These are phyloP conservation scores for Hirtodrosophila confusa DNA, from an alignment of 2,888 invertebrate species.

Conservation along the genomic window DNA sequence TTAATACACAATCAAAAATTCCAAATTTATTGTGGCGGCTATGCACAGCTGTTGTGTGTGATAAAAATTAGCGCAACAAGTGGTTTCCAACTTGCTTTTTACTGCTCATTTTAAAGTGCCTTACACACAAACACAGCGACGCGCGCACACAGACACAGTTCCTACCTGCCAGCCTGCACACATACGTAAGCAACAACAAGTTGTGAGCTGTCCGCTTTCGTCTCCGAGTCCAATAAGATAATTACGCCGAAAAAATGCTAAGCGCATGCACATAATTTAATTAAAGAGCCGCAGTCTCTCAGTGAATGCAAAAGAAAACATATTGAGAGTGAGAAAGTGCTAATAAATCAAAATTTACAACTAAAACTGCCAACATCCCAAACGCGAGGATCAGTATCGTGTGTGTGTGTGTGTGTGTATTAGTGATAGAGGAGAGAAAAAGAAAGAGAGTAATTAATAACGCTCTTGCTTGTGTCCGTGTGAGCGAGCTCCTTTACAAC, in stretches of 20 bases:
- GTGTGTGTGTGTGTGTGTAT: conserved; percentile 36
- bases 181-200: conserved; percentile 57
- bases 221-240: conserved; percentile 44
- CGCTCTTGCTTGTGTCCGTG: conserved; percentile 13
- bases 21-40: conserved; percentile 20
- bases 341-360: conserved; percentile 3
- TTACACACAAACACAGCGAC: conserved; percentile 40
- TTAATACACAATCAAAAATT: conserved; percentile 31
- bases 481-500: conserved; percentile 29
- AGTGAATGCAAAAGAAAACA: conserved; percentile 11
- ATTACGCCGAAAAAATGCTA: conserved; percentile 47
- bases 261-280: conserved; percentile 31
- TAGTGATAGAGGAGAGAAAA: conserved; percentile 27
- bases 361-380: conserved; percentile 59
- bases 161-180: conserved; percentile 51
- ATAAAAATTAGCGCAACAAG: conserved; percentile 63
- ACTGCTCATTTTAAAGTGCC: conserved; percentile 54
- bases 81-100: conserved; percentile 54
- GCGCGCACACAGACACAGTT: conserved; percentile 33
- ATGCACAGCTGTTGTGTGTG: conserved; percentile 18
- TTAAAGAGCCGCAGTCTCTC: conserved; percentile 16
- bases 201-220: conserved; percentile 23
- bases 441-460: conserved; percentile 13
- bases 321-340: conserved; percentile 27
- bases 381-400: conserved; percentile 82